Base-by-base conservation (phyloP, 2,797 vertebrate genomes). In the Loriculus beryllinus region DNA sequence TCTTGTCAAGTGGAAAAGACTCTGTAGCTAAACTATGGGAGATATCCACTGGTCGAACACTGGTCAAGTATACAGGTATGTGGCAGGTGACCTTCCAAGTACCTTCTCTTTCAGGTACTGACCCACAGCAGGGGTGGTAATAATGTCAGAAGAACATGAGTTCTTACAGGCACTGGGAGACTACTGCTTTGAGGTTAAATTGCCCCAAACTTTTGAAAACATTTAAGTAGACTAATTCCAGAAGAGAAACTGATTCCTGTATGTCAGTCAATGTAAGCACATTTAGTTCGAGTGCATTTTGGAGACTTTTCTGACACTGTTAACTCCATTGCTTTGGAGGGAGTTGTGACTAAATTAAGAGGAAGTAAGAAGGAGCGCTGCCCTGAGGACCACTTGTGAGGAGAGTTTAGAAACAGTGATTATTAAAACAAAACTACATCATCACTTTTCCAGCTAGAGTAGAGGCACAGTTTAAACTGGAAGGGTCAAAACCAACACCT, bases 11-110 rank as follows among this genome's bases (percentile, higher is more conserved):
- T 56, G 99, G 99, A 71, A 99, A 99, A 95, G 99, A 99, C 98
- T 99, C 99, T 2, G 99, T 99, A 93, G 99, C 99, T 70, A 99
- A 99, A 82, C 98, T 99, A 14, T 99, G 99, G 99, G 99, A 99
- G 96, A 99, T 99, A 91, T 99, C 99, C 14, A 99, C 99, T 3
- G 99, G 99, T 22, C 98, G 99, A 31, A 99, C 99, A 0, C 97
- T 99, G 91, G 99, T 99, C 93, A 99, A 99, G 77, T 99, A 99
- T 98, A 99, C 99, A 91, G 99, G 99, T 99, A 96, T 5, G 97
- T 95, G 76, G 81, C 23, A 29, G 75, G 52, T 84, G 76, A 49
- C 26, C 9, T 88, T 72, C 25, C 54, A 59, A 4, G 12, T 35
- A 12, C 8, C 10, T 26, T n/a, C 45, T 70, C 37, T 72, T 28